phyloP scores from a whole-genome alignment of 2,888 invertebrate genomes.

The Listrodromus nycthemerus region DNA sequence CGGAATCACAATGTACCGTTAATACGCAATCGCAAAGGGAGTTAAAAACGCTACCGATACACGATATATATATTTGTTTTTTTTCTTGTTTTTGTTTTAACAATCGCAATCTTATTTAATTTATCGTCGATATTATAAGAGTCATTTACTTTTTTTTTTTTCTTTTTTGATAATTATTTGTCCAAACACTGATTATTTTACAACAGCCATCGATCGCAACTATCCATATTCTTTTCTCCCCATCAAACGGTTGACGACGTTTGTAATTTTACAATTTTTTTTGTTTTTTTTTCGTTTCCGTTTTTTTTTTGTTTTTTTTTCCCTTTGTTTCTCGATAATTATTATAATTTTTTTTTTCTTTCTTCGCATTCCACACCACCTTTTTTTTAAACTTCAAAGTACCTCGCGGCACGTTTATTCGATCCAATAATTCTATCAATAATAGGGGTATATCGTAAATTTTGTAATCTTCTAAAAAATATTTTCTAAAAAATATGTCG shows the following conservation, averaged over 20 bases:
- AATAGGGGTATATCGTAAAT: constrained; percentile 83
- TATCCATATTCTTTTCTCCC: constrained; percentile 76
- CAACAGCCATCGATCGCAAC: constrained; percentile 83
- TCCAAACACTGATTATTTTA: constrained; percentile 83
- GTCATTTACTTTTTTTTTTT: constrained; percentile 56
- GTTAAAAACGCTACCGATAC: constrained; percentile 79
- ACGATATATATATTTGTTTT: too few relatives aligned
- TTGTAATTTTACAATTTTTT: constrained; percentile 72
- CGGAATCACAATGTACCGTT: constrained; percentile 63
- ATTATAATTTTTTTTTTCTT: constrained; percentile 44
- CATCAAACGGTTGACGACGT: constrained; percentile 79
- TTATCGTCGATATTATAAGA: constrained; percentile 79
- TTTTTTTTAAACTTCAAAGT: constrained; percentile 57
- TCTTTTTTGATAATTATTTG: constrained; percentile 80
- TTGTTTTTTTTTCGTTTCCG: constrained; percentile 64
- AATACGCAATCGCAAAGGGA: constrained; percentile 77
- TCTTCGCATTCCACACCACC: constrained; percentile 28
- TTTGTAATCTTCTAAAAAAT: constrained; percentile 84
- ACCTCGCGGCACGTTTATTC: constrained; percentile 73
- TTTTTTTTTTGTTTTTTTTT: constrained; percentile 62
- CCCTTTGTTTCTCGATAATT: constrained; percentile 48
- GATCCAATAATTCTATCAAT: constrained; percentile 82
- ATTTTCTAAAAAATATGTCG: constrained; percentile 84
- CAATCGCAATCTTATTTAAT: constrained; percentile 70
- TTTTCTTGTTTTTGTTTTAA: constrained; percentile 71